Evolutionary conservation across 1,140 invertebrate species (phyloP).

Genomic region (Tribolium madens): DNA sequence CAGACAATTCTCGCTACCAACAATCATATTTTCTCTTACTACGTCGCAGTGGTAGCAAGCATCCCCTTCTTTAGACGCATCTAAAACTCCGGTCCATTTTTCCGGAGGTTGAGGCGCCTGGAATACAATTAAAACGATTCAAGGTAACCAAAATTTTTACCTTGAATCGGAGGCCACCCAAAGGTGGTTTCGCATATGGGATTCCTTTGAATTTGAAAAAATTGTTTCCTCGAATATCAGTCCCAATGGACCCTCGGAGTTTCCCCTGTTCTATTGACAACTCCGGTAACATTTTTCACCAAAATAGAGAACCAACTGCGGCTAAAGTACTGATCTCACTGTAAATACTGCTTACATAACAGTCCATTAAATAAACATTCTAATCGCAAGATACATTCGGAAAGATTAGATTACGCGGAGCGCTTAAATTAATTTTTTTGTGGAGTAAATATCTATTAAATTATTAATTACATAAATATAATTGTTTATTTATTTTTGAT

Average conservation of each 20-base stretch:
- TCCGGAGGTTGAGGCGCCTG: constrained; percentile 54
- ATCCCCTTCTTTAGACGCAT: constrained; percentile 64
- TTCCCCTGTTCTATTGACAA: constrained; percentile 49
- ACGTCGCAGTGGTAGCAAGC: constrained; percentile 41
- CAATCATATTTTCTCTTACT: background rate
- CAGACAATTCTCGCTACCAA: constrained; percentile 76
- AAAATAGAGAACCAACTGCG: background rate
- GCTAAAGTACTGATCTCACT: background rate
- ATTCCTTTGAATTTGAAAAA: constrained; percentile 72
- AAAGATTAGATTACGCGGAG: too few species aligned
- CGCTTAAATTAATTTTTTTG: too few species aligned
- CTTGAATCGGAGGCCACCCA: constrained; percentile 73
- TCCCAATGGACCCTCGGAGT: constrained; percentile 57
- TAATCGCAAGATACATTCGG: too few species aligned
- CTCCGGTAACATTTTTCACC: background rate
- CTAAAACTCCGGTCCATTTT: constrained; percentile 67
- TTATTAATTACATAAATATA: too few species aligned
- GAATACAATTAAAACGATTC: constrained; percentile 12
- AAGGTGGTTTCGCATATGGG: constrained; percentile 76
- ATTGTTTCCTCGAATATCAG: constrained; percentile 59
- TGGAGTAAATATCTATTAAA: too few species aligned
- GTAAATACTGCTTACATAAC: background rate
- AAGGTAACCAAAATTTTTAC: constrained; percentile 55
- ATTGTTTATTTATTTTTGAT: too few species aligned
- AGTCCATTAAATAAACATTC: background rate